Base-by-base conservation (phyloP, 2,113 vertebrate species). In the Pachypanchax playfairii region DNA sequence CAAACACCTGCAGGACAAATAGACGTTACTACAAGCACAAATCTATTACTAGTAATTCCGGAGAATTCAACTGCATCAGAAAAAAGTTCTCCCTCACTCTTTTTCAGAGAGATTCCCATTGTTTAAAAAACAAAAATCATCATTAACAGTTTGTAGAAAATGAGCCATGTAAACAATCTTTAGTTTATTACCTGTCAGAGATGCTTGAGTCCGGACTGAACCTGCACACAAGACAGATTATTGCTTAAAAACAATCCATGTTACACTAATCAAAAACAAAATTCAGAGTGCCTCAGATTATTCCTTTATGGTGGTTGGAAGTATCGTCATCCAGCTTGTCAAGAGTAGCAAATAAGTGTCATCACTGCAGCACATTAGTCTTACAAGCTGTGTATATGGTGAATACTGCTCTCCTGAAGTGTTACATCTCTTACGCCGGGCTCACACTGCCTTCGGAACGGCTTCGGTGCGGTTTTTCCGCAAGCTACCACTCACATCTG, bases 51-150 rank as follows among this genome's bases (percentile, higher is more conserved):
- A n/a, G n/a, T n/a, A 7, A 7, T 4, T 4, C 0, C 1, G 0
- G 2, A 4, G n/a, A 2, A 11, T 14, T 4, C 2, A 54, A 92
- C 94, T 89, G 93, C 83, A 90, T 96, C 95, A 96, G 94, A 36
- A 15, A 69, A 79, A 83, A 44, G 43, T 55, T 0, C 0, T 93
- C 93, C 86, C 85, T 94, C 95, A 95, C 43, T 64, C 64, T 91
- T 80, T 85, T 82, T 96, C 95, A 94, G 95, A 96, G 95, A 97
- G 95, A 96, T 96, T 96, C 95, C 95, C 95, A 95, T 87, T 94
- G 92, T 82, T 76, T 81, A 70, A 48, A 20, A 75, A 72, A 71
- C 81, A 74, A 47, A n/a, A 53, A 64, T 50, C 94, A 95, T 94
- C 94, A 95, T 57, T 1, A 79, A 92, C 93, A 94, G 93, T 1